Conservation (phyloP, 23 tunicate genomes). For the Oikopleura albicans region DNA sequence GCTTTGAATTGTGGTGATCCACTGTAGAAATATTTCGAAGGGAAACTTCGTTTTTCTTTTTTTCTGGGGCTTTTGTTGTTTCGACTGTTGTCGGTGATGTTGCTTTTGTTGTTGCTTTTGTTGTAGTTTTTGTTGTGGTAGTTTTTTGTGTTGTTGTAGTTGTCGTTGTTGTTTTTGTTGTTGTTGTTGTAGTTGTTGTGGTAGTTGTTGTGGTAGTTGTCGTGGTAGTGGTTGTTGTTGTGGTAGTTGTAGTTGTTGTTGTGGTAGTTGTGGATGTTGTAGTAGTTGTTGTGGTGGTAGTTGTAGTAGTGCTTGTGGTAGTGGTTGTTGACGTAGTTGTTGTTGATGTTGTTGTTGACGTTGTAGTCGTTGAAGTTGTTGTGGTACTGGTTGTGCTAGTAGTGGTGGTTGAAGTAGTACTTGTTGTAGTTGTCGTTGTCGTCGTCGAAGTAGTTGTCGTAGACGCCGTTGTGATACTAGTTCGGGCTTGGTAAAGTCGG, state of each 20-base stretch:
- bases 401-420: constrained; percentile 16
- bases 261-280: no score
- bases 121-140: not conserved
- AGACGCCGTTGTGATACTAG: no score
- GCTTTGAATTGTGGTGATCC: not conserved
- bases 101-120: not conserved
- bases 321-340: not conserved
- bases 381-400: constrained; percentile 20
- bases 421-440: not conserved
- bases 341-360: constrained; percentile 16
- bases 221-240: no score
- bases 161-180: no score
- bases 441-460: constrained; percentile 15
- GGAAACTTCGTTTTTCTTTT: not conserved
- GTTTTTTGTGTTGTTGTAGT: not conserved
- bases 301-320: constrained; percentile 17
- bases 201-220: no score
- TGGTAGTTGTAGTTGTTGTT: no score
- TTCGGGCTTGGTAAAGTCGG: no score
- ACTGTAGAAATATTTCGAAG: not conserved
- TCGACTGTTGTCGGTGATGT: not conserved
- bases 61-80: not conserved
- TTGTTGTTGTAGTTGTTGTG: no score
- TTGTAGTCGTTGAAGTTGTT: constrained; percentile 22
- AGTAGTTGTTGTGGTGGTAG: not conserved